Conservation (phyloP, 2,888 invertebrate genomes). For the Lasiommata megera region DNA sequence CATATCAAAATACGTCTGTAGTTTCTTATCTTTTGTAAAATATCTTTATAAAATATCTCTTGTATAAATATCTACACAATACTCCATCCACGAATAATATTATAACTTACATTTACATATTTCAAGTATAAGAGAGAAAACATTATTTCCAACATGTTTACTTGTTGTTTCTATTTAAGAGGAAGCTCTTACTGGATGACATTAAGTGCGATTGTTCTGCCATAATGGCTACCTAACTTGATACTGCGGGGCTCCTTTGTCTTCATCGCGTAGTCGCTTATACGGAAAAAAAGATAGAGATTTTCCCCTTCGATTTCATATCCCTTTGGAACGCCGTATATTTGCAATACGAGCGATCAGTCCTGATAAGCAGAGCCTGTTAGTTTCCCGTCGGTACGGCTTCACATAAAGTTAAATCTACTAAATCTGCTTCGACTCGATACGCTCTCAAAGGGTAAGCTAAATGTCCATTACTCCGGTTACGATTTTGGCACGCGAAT, state of each 20-base stretch:
- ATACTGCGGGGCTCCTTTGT: conserved; percentile 10
- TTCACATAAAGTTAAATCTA: conserved; percentile 50
- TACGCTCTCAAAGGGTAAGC: conserved; percentile 50
- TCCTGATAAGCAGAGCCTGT: conserved; percentile 43
- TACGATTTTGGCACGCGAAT: conserved; percentile 48
- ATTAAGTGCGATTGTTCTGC: conserved; percentile 15
- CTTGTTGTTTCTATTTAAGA: conserved; percentile 8
- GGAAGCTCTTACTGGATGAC: conserved; percentile 3
- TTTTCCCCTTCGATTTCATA: conserved; percentile 30
- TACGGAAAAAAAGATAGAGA: conserved; percentile 8
- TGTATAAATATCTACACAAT: no score
- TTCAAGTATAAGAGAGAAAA: not conserved
- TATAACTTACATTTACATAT: no score
- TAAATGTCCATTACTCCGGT: conserved; percentile 50
- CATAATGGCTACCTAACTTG: conserved; percentile 12
- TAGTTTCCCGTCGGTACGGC: conserved; percentile 43
- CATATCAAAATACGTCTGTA: no score
- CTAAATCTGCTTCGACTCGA: conserved; percentile 47
- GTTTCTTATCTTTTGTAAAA: no score
- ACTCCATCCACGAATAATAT: no score
- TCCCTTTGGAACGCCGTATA: conserved; percentile 32
- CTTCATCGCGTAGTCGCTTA: conserved; percentile 11
- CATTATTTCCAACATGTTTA: conserved; percentile 9
- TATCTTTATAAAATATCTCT: no score
- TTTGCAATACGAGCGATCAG: conserved; percentile 30